phyloP scores from a whole-genome alignment of 2,888 invertebrate species.

The Dicyrtomina minuta region DNA sequence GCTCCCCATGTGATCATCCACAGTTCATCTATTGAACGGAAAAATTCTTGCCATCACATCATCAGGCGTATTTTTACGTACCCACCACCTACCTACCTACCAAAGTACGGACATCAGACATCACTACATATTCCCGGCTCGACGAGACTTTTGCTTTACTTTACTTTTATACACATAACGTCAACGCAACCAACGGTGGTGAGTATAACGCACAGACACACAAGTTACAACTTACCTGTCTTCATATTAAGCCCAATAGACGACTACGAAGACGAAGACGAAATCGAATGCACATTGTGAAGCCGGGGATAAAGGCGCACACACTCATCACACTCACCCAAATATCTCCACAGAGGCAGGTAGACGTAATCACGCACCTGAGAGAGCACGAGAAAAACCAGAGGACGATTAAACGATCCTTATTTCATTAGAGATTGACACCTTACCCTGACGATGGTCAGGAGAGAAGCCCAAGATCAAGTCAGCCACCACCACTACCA shows the following conservation, averaged over 20 bases:
- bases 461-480: slow-evolving; percentile 7
- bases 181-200: too few relatives aligned
- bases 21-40: slow-evolving; percentile 25
- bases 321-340: not conserved
- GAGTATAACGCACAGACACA: too few relatives aligned
- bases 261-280: too few relatives aligned
- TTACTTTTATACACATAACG: too few relatives aligned
- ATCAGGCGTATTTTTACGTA: not conserved
- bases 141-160: too few relatives aligned
- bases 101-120: too few relatives aligned
- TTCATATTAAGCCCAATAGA: too few relatives aligned
- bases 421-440: slow-evolving; percentile 34
- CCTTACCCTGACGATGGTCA: slow-evolving; percentile 13
- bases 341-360: not conserved
- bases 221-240: not conserved
- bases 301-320: not conserved
- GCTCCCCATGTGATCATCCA: slow-evolving; percentile 51
- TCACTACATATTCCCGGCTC: too few relatives aligned
- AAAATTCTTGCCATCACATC: slow-evolving; percentile 8
- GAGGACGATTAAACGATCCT: slow-evolving; percentile 31
- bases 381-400: slow-evolving; percentile 21
- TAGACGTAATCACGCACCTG: slow-evolving; percentile 25
- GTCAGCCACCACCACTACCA: too few relatives aligned
- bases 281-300: too few relatives aligned
- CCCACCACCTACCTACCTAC: too few relatives aligned